Evolutionary conservation across 2,113 vertebrate species (phyloP), one percentile per base, ranked within the genome.

Genomic region (Martes martes): DNA sequence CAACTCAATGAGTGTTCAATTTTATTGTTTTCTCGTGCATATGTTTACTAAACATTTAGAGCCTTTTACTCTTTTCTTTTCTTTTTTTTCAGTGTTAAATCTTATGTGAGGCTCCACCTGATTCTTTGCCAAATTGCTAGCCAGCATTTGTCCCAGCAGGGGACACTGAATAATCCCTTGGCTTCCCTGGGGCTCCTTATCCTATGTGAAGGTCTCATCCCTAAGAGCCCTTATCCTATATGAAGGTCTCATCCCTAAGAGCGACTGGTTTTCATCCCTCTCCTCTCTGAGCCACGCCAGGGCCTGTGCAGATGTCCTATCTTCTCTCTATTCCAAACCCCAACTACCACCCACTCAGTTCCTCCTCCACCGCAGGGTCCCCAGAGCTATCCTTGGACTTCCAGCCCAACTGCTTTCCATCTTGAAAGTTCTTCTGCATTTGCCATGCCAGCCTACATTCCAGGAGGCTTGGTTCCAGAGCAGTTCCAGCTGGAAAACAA

Each of bases 11-110:
- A 67, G 91, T 85, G 19, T 76, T 91, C 33, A 39, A 6, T 57
- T 95, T 81, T 57, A 76, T 92, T 93, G 86, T 83, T 45, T 92
- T 78, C 69, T 63, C 36, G 13, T 92, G 39, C 28, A 67, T 92
- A 76, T 84, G 95, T 96, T 91, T 69, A 78, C 71, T 89, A 55
- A 95, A 90, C 76, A 50, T 11, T 33, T 50, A 39, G 84, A 71
- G 59, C 3, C 23, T 83, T 86, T 92, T 31, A 65, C n/a, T 87
- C 26, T 45, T 80, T 63, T 55, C 59, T 47, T 45, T 45, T 15
- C n/a, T 45, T 15, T 2, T 59, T 11, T 18, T 81, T 82, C 2
- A 82, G 42, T 19, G 52, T 78, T 82, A 47, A 91, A 33, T 93
- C 39, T 18, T 4, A 96, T 19, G 2, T 61, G 65, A 86, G 21